phyloP scores from a whole-genome alignment of 2,888 invertebrate species.

The Volucella bombylans region DNA sequence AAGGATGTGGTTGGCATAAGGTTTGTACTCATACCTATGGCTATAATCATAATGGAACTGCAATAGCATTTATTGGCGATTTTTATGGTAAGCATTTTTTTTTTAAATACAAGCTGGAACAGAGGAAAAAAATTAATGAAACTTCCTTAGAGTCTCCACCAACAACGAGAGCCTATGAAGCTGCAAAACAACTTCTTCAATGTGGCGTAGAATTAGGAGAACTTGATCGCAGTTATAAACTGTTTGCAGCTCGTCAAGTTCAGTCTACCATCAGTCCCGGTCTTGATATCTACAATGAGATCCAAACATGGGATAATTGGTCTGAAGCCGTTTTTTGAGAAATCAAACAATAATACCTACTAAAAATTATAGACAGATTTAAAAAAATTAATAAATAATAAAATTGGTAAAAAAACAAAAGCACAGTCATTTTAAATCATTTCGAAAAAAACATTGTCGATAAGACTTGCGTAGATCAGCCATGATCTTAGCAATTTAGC shows the following conservation, averaged over 20 bases:
- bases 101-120: neutral
- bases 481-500: too few species aligned
- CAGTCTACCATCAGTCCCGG: slow-evolving; percentile 83
- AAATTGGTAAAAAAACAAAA: too few species aligned
- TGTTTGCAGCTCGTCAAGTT: slow-evolving; percentile 83
- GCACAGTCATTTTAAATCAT: too few species aligned
- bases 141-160: slow-evolving; percentile 81
- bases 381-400: too few species aligned
- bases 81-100: slow-evolving; percentile 80
- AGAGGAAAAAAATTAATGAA: slow-evolving; percentile 1
- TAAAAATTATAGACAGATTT: too few species aligned
- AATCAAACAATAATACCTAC: too few species aligned
- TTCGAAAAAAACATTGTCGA: too few species aligned
- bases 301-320: slow-evolving; percentile 83
- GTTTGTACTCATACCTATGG: slow-evolving; percentile 85
- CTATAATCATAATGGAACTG: slow-evolving; percentile 86
- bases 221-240: slow-evolving; percentile 81
- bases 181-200: slow-evolving; percentile 81
- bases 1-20: slow-evolving; percentile 86
- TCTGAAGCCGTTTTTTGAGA: slow-evolving; percentile 75
- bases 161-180: slow-evolving; percentile 79
- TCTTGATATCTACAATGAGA: slow-evolving; percentile 82
- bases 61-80: slow-evolving; percentile 85
- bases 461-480: too few species aligned
- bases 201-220: slow-evolving; percentile 82